These are phyloP conservation scores for Eueides isabella DNA, from an alignment of 1,140 invertebrate genomes.

Conservation along the genomic window DNA sequence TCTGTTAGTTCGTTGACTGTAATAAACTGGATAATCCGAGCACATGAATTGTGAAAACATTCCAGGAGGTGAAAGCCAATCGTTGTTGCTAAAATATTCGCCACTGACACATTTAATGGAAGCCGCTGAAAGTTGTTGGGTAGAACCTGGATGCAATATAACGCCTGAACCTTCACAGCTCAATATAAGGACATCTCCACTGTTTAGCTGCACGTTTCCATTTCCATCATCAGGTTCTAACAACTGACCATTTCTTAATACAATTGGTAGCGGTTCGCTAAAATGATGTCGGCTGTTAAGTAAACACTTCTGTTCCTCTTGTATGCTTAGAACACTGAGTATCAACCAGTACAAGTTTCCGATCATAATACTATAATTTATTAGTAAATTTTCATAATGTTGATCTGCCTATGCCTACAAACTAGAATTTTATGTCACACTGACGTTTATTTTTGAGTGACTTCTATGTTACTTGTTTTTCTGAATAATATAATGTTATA, in stretches of 20 bases:
- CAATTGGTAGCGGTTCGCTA: conserved; percentile 60
- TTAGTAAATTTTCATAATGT: neutral
- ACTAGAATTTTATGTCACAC: neutral
- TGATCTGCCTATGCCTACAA: neutral
- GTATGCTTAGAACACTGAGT: conserved; percentile 56
- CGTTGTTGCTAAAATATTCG: conserved; percentile 62
- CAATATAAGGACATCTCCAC: conserved; percentile 57
- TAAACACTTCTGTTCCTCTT: conserved; percentile 50
- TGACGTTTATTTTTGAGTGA: neutral
- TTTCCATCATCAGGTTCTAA: conserved; percentile 62
- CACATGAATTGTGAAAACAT: conserved; percentile 62
- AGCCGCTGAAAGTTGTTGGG: conserved; percentile 40
- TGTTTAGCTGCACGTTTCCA: conserved; percentile 56
- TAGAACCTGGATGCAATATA: conserved; percentile 53
- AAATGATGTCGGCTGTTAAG: conserved; percentile 62
- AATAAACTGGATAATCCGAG: conserved; percentile 47
- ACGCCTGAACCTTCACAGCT: conserved; percentile 58
- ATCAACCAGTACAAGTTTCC: conserved; percentile 56
- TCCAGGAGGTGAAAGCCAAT: conserved; percentile 53
- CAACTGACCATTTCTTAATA: conserved; percentile 56
- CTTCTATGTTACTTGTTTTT: neutral
- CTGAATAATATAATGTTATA: neutral
- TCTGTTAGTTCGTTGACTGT: conserved; percentile 57
- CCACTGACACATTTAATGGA: conserved; percentile 56
- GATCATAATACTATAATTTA: conserved; percentile 44